These are phyloP conservation scores for Butorides virescens DNA, from an alignment of 2,113 vertebrate genomes.

Conservation along the genomic window DNA sequence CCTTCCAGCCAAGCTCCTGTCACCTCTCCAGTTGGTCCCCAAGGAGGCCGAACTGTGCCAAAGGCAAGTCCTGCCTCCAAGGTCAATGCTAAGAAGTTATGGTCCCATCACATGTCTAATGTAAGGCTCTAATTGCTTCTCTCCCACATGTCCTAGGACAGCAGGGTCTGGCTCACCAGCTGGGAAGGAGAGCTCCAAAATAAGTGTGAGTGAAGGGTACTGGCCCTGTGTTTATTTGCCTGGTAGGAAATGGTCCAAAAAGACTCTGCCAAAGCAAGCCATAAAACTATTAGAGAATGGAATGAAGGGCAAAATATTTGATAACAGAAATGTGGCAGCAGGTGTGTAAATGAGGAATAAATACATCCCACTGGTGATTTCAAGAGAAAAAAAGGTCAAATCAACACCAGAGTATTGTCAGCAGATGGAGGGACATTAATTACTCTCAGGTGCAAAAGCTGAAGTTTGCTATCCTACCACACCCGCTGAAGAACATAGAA, in stretches of 20 bases:
- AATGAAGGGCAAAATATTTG: not conserved
- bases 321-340: not conserved
- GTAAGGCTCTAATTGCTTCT: not conserved
- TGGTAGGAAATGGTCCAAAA: not conserved
- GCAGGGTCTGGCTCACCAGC: not conserved
- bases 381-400: not conserved
- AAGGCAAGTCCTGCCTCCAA: not conserved
- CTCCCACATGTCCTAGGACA: not conserved
- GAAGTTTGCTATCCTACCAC: fast-evolving
- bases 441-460: not conserved
- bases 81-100: not conserved
- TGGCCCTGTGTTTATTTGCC: not conserved
- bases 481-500: not conserved
- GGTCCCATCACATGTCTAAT: not conserved
- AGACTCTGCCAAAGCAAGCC: not conserved
- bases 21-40: not conserved
- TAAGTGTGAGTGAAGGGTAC: not conserved
- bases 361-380: not conserved
- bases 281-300: not conserved
- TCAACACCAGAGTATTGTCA: not conserved
- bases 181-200: not conserved
- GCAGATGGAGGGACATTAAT: not conserved
- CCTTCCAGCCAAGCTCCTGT: not conserved
- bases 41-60: fast-evolving
- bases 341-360: not conserved